Percentiles rank a stretch among this genome's conserved stretches.
Conservation (phyloP, 2,113 vertebrate species). For the Hypanus sabinus region DNA sequence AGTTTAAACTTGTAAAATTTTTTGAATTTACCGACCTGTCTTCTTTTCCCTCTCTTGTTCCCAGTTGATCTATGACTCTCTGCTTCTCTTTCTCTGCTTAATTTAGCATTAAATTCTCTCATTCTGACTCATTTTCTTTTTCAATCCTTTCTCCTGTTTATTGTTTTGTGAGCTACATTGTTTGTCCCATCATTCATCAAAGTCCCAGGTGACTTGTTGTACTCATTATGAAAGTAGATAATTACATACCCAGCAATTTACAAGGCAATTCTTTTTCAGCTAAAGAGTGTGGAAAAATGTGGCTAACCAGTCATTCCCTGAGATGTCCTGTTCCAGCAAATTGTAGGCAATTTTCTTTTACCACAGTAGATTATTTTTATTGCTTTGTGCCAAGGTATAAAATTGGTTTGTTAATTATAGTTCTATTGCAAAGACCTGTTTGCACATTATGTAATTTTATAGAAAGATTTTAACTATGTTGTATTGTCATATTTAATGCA, state of each 20-base stretch:
- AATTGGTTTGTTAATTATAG: not conserved
- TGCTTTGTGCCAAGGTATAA: not conserved
- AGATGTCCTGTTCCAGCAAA: not conserved
- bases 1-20: no score
- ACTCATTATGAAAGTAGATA: not conserved
- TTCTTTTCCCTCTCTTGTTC: not conserved
- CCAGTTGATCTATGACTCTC: not conserved
- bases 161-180: not conserved
- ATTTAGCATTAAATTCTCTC: not conserved
- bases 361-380: not conserved
- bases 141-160: not conserved
- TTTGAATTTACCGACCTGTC: not conserved
- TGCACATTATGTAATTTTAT: not conserved
- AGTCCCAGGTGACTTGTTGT: not conserved
- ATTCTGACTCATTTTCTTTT: not conserved
- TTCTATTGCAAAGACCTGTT: not conserved
- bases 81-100: not conserved
- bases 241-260: not conserved
- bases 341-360: not conserved
- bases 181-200: not conserved
- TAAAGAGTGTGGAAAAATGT: not conserved
- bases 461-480: not conserved
- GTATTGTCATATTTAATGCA: not conserved
- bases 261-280: not conserved
- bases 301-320: not conserved